A percentile compares a stretch with the other conserved stretches of the same genome.
These are phyloP conservation scores for Polyodon spathula DNA, from an alignment of 2,113 vertebrate species.

Conservation along the genomic window DNA sequence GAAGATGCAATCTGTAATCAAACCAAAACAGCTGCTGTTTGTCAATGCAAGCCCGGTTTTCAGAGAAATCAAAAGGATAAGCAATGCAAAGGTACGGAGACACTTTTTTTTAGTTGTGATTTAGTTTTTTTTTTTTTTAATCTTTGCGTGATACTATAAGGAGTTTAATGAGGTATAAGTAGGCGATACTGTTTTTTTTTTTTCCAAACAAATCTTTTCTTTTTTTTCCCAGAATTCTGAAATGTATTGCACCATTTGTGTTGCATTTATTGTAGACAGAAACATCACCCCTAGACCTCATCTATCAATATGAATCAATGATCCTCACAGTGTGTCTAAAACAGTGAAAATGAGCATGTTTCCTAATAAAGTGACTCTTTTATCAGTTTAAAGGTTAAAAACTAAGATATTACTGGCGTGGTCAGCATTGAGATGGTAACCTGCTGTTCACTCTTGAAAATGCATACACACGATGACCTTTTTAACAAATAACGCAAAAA, in stretches of 20 bases:
- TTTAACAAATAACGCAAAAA: slow-evolving; percentile 3
- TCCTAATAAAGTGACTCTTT: neutral
- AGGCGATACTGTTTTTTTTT: too few relatives aligned
- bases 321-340: too few relatives aligned
- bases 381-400: neutral
- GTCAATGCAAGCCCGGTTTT: slow-evolving; percentile 88
- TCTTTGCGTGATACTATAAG: too few relatives aligned
- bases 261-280: too few relatives aligned
- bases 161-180: too few relatives aligned
- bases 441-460: neutral
- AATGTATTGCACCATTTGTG: too few relatives aligned
- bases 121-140: neutral
- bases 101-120: neutral
- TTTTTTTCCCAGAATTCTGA: too few relatives aligned
- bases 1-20: slow-evolving; percentile 89
- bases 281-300: too few relatives aligned
- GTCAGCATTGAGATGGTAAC: neutral
- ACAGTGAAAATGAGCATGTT: too few relatives aligned
- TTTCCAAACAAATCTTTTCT: too few relatives aligned
- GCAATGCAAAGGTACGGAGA: slow-evolving; percentile 80
- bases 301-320: too few relatives aligned
- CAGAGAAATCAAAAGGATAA: slow-evolving; percentile 75
- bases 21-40: slow-evolving; percentile 71
- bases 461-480: neutral
- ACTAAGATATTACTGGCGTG: neutral